Conservation (phyloP, 2,888 invertebrate species). For the Xanthorhoe designata region DNA sequence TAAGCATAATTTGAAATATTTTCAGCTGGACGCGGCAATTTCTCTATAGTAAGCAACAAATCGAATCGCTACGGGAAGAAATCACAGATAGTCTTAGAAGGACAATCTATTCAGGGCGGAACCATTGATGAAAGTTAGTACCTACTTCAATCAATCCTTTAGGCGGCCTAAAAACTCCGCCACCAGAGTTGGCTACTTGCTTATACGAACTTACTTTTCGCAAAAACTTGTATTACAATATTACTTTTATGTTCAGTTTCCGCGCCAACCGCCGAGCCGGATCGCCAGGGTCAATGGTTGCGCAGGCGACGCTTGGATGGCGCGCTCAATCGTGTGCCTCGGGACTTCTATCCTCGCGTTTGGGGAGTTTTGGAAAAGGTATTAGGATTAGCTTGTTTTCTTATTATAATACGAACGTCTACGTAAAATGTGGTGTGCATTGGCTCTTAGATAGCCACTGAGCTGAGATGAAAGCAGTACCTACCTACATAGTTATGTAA, state of each 20-base stretch:
- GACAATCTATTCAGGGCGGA: conserved; percentile 69
- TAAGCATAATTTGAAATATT: conserved; percentile 4
- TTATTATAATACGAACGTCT: no score
- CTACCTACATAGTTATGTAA: no score
- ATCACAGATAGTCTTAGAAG: conserved; percentile 79
- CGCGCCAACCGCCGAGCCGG: conserved; percentile 87
- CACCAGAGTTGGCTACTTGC: no score
- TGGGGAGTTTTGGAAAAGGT: conserved; percentile 96
- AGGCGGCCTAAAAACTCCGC: no score
- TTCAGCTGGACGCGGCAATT: conserved; percentile 92
- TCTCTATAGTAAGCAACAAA: conserved; percentile 95
- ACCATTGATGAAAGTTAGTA: conserved; percentile 75
- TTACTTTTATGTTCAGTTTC: conserved; percentile 5
- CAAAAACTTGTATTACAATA: no score
- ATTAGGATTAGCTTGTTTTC: conserved; percentile 36
- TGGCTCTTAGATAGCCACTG: no score
- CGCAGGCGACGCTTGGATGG: conserved; percentile 97
- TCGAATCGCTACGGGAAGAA: conserved; percentile 95
- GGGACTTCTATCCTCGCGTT: conserved; percentile 97
- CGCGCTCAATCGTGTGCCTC: conserved; percentile 97
- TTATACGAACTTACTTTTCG: no score
- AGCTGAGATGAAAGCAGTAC: no score
- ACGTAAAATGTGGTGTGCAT: no score
- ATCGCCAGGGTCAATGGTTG: conserved; percentile 98
- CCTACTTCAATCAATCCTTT: no score